Evolutionary conservation across 2,797 vertebrate species (phyloP).

Genomic region (Artibeus lituratus): DNA sequence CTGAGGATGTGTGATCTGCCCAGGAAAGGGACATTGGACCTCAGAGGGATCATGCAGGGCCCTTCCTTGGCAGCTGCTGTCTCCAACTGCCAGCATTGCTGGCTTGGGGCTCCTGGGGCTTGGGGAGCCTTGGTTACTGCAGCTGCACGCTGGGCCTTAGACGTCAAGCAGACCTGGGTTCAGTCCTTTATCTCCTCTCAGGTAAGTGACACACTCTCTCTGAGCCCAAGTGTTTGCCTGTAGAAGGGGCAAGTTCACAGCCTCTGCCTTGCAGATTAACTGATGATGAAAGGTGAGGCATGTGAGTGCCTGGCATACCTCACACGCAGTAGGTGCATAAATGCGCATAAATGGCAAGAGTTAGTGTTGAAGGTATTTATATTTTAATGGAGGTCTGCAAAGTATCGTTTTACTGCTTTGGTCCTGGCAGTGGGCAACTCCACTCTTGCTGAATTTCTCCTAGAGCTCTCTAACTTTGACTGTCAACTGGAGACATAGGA

Average conservation of each 20-base stretch:
- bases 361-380: neutral
- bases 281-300: neutral
- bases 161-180: neutral
- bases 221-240: neutral
- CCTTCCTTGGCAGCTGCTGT: neutral
- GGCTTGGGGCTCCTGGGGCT: neutral
- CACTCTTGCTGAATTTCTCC: neutral
- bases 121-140: neutral
- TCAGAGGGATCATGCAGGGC: neutral
- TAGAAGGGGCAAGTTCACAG: neutral
- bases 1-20: neutral
- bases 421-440: neutral
- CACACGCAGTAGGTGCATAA: neutral
- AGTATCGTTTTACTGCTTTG: neutral
- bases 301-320: neutral
- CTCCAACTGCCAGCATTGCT: neutral
- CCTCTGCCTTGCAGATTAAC: neutral
- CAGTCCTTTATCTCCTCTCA: neutral
- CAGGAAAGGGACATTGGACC: neutral
- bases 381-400: neutral
- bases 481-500: neutral
- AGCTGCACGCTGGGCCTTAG: fast-evolving
- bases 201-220: neutral
- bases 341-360: too few relatives aligned
- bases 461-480: neutral